These are phyloP conservation scores for Phengaris alcon DNA, from an alignment of 2,888 invertebrate genomes.

Conservation along the genomic window DNA sequence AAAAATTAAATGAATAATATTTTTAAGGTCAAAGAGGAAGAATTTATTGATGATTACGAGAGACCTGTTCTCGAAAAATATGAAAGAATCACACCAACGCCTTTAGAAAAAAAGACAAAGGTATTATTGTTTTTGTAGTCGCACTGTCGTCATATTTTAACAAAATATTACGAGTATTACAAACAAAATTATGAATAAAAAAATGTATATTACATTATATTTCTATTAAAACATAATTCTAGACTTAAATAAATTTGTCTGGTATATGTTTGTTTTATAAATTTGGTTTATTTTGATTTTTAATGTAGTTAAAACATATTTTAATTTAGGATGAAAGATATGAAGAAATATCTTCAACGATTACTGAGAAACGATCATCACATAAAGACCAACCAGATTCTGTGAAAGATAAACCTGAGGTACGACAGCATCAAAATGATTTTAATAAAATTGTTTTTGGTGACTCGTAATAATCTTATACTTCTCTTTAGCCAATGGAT, in stretches of 20 bases:
- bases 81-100: conserved; percentile 79
- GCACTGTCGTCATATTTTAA: background rate
- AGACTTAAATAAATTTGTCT: background rate
- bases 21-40: conserved; percentile 68
- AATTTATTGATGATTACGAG: conserved; percentile 85
- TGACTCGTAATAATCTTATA: background rate
- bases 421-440: background rate
- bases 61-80: conserved; percentile 86
- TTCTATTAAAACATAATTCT: too few relatives aligned
- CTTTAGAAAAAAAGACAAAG: conserved; percentile 74
- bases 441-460: background rate
- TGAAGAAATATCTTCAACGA: conserved; percentile 36
- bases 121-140: conserved; percentile 47
- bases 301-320: conserved; percentile 27
- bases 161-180: background rate
- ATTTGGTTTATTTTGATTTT: background rate
- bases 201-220: background rate
- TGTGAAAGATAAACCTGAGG: conserved; percentile 28
- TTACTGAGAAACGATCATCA: conserved; percentile 31
- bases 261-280: background rate
- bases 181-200: background rate
- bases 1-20: conserved; percentile 28
- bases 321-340: conserved; percentile 45
- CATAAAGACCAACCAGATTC: conserved; percentile 27
- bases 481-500: conserved; percentile 14